Percentiles rank a stretch among this genome's conserved stretches.
Conservation (phyloP, 2,797 vertebrate species). For the Masticophis lateralis region DNA sequence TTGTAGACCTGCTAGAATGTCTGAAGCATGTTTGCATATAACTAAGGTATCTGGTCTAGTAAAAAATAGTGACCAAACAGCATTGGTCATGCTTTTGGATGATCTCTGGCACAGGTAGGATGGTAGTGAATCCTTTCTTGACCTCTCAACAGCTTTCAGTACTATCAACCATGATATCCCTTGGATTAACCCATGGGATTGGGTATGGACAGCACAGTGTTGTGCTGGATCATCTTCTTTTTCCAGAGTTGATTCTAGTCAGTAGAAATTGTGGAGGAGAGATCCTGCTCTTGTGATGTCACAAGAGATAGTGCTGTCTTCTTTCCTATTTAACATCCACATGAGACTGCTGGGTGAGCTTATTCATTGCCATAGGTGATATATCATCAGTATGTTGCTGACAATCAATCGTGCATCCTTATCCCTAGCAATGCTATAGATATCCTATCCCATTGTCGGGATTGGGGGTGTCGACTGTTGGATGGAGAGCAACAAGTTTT, state of each 20-base stretch:
- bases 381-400: neutral
- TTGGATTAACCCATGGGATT: neutral
- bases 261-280: neutral
- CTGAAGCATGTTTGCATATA: neutral
- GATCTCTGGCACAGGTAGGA: neutral
- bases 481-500: neutral
- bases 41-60: conserved; percentile 11
- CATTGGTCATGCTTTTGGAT: neutral
- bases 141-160: neutral
- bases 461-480: neutral
- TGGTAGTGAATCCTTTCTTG: neutral
- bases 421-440: neutral
- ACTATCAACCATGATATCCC: neutral
- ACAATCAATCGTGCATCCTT: neutral
- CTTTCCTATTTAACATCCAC: neutral
- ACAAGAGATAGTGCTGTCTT: neutral
- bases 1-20: neutral
- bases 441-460: neutral
- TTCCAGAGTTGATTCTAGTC: neutral
- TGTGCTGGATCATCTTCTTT: neutral
- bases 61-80: neutral
- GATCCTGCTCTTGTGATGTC: neutral
- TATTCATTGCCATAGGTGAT: neutral
- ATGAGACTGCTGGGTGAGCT: neutral
- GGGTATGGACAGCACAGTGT: neutral